Percentiles rank a stretch among this genome's conserved stretches.
phyloP scores from a whole-genome alignment of 1,140 invertebrate species.

The Drosophila kohkoa region DNA sequence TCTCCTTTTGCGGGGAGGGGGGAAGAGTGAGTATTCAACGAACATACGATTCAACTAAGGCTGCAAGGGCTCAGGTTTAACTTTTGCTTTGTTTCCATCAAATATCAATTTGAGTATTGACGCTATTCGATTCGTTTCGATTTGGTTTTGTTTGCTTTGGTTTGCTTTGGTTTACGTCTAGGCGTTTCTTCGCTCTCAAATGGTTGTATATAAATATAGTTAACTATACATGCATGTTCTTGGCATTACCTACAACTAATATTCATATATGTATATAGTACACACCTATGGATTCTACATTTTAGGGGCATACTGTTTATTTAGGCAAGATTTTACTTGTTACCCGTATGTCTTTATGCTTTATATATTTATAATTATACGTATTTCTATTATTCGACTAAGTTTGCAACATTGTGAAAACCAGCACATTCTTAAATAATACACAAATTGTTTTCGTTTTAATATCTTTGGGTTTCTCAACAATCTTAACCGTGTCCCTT shows the following conservation, averaged over 20 bases:
- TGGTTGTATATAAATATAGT: slow-evolving; percentile 38
- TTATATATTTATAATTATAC: slow-evolving; percentile 23
- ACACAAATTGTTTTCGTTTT: slow-evolving; percentile 23
- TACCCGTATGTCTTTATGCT: slow-evolving; percentile 57
- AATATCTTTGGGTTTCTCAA: slow-evolving; percentile 25
- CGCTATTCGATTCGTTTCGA: neutral
- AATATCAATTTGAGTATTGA: neutral
- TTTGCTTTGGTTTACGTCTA: neutral
- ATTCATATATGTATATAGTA: slow-evolving; percentile 18
- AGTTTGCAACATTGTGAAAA: slow-evolving; percentile 55
- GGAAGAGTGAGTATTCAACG: slow-evolving; percentile 5
- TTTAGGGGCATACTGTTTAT: slow-evolving; percentile 18
- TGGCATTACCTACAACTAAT: slow-evolving; percentile 23
- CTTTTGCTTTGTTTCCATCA: neutral
- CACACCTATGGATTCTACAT: slow-evolving; percentile 25
- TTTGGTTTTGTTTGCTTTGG: neutral
- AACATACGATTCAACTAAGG: slow-evolving; percentile 35
- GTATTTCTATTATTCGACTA: slow-evolving; percentile 25
- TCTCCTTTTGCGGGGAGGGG: neutral
- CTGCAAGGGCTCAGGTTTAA: slow-evolving; percentile 40
- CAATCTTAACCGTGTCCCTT: slow-evolving; percentile 18
- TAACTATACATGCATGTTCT: slow-evolving; percentile 31
- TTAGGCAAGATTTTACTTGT: slow-evolving; percentile 34
- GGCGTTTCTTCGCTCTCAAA: neutral
- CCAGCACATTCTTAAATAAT: slow-evolving; percentile 53